Base-by-base conservation (phyloP, 2,797 vertebrate genomes). In the Xerus rutilus region DNA sequence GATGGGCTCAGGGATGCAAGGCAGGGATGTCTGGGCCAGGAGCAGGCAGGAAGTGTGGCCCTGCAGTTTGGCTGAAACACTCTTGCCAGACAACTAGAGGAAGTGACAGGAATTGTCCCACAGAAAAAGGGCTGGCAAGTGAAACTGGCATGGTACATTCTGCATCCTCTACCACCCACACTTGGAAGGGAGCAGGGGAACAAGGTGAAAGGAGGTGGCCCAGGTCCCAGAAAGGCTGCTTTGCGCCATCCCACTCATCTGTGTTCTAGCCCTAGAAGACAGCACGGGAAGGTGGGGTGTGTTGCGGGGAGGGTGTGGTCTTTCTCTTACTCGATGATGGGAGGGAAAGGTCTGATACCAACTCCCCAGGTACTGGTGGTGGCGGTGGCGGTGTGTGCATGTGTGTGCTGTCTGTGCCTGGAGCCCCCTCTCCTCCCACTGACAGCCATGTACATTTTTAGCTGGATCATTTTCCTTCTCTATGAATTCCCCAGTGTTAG, bases 381-480 rank as follows among this genome's bases (percentile, higher is more conserved):
- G 70, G 49, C 13, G 91, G 97, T 81, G 97, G 97, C 18, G 20
- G 54, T 57, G 54, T 57, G 54, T 20, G 52, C 20, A 17, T 54
- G 52, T 54, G 52, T 54, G 52, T 54, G 97, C 98, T 97, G 96
- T 93, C 54, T 89, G 96, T 96, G 97, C 97, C 43, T 95, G 74
- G 93, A 98, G 89, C 88, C 97, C 95, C 97, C 95, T 97, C 98
- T 98, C 92, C 97, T 93, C 98, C 98, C 97, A 98, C 98, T 97
- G 98, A 97, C 47, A 98, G 96, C 97, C 98, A 98, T 97, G 98
- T 97, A 98, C 98, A 98, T 98, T 98, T 99, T 98, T 98, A 98
- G 98, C 98, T 98, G 98, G 97, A 98, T 98, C 98, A 95, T 94
- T 92, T 97, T 98, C 97, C 98, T 98, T 98, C 94, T 96, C 93